Percentiles rank a stretch among this genome's conserved stretches.
Evolutionary conservation across 1,140 invertebrate genomes (phyloP).

Genomic region (Hyles euphorbiae): DNA sequence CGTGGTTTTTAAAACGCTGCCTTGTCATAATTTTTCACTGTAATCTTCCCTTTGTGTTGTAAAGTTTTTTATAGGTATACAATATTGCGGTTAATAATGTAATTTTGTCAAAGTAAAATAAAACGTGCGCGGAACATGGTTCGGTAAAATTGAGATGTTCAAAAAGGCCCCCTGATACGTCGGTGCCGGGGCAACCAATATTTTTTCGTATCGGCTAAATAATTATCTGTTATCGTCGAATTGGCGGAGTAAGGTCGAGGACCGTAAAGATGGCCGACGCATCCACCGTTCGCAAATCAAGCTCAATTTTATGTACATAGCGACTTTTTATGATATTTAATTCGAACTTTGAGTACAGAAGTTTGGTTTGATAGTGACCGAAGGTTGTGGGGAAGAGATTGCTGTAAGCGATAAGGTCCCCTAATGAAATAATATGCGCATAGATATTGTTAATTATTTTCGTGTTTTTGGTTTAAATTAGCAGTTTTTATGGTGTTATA

Average conservation of each 20-base stretch:
- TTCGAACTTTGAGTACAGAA: too few species aligned
- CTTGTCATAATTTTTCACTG: too few species aligned
- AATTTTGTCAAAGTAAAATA: constrained; percentile 8
- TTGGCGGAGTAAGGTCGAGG: constrained; percentile 46
- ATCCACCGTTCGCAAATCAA: constrained; percentile 39
- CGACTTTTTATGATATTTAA: too few species aligned
- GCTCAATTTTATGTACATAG: neutral
- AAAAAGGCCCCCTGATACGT: constrained; percentile 44
- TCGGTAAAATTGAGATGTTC: constrained; percentile 54
- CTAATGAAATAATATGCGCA: too few species aligned
- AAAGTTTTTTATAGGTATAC: neutral
- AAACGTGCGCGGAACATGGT: constrained; percentile 10
- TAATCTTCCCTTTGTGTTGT: too few species aligned
- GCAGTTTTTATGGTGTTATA: too few species aligned
- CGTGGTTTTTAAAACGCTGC: too few species aligned
- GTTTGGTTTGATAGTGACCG: too few species aligned
- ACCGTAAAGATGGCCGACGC: constrained; percentile 52
- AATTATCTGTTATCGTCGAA: constrained; percentile 67
- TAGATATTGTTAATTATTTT: too few species aligned
- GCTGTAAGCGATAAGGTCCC: too few species aligned
- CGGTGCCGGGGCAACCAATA: constrained; percentile 44
- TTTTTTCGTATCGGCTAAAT: constrained; percentile 63
- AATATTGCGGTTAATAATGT: neutral
- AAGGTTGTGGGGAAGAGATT: too few species aligned
- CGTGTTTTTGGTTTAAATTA: too few species aligned